phyloP scores from a whole-genome alignment of 1,140 invertebrate genomes.

The Drosophila orosa region DNA sequence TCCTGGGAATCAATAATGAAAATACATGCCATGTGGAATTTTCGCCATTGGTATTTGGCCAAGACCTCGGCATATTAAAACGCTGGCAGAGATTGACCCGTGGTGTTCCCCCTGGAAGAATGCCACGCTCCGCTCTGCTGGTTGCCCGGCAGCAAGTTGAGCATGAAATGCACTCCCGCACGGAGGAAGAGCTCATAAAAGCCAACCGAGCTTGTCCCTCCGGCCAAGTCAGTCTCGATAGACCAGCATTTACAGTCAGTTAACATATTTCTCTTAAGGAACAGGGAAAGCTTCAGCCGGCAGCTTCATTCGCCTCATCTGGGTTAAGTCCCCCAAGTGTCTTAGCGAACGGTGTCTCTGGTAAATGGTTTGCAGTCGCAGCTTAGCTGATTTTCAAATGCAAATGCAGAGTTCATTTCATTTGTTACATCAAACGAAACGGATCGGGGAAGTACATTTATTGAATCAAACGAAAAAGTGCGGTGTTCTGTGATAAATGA shows the following conservation, averaged over 20 bases:
- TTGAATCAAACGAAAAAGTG: background rate
- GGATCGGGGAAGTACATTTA: background rate
- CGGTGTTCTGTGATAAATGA: background rate
- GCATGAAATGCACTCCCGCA: conserved; percentile 53
- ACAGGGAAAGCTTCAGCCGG: conserved; percentile 18
- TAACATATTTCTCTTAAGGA: conserved; percentile 37
- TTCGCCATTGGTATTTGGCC: conserved; percentile 23
- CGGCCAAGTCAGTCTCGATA: conserved; percentile 19
- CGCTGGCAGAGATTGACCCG: conserved; percentile 32
- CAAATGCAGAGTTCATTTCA: background rate
- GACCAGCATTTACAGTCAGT: conserved; percentile 32
- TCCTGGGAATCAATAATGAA: conserved; percentile 33
- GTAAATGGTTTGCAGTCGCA: conserved; percentile 11
- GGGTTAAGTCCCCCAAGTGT: background rate
- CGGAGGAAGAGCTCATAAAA: conserved; percentile 38
- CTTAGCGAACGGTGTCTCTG: background rate
- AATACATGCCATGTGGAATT: conserved; percentile 24
- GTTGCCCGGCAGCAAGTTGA: conserved; percentile 24
- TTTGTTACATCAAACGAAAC: conserved; percentile 12
- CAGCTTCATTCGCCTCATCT: background rate
- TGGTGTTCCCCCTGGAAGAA: conserved; percentile 1
- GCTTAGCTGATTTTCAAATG: conserved; percentile 19
- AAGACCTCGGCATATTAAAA: conserved; percentile 52
- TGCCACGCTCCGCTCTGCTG: conserved; percentile 4
- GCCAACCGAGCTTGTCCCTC: conserved; percentile 46